Evolutionary conservation across 1,140 invertebrate species (phyloP).

Genomic region (Drosophila azteca): DNA sequence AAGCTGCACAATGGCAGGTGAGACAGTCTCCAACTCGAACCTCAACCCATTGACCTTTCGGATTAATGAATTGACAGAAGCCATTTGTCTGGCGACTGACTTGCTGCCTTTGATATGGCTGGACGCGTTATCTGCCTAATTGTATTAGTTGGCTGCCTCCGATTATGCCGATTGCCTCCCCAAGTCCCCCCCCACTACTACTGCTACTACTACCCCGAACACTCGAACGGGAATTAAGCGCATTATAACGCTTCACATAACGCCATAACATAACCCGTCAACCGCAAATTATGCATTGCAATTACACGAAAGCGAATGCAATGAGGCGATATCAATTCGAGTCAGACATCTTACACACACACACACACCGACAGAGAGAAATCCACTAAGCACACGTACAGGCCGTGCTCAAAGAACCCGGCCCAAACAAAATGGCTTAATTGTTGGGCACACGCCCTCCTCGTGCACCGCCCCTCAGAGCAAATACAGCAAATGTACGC

Average conservation of each 20-base stretch:
- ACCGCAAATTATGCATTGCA: slow-evolving; percentile 72
- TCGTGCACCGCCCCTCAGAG: slow-evolving; percentile 10
- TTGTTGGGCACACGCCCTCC: slow-evolving; percentile 33
- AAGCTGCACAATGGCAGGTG: background rate
- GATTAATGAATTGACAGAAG: slow-evolving; percentile 18
- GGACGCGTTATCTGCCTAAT: slow-evolving; percentile 67
- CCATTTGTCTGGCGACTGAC: slow-evolving; percentile 12
- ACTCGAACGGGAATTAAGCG: slow-evolving; percentile 52
- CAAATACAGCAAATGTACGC: slow-evolving; percentile 25
- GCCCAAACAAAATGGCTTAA: slow-evolving; percentile 63
- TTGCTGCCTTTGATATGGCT: slow-evolving; percentile 53
- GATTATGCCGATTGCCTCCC: background rate
- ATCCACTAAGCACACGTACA: background rate
- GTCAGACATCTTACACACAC: background rate
- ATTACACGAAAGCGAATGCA: slow-evolving; percentile 62
- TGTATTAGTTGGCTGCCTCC: slow-evolving; percentile 67
- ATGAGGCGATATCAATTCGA: slow-evolving; percentile 70
- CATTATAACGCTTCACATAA: slow-evolving; percentile 75
- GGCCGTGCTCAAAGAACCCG: background rate
- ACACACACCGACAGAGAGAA: slow-evolving; percentile 6
- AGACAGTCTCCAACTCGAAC: background rate
- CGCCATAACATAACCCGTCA: slow-evolving; percentile 29
- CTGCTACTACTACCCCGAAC: background rate
- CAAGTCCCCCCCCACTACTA: background rate
- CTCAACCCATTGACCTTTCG: slow-evolving; percentile 21